These are phyloP conservation scores for Drosophila recens DNA, from an alignment of 2,888 invertebrate genomes.

Conservation along the genomic window DNA sequence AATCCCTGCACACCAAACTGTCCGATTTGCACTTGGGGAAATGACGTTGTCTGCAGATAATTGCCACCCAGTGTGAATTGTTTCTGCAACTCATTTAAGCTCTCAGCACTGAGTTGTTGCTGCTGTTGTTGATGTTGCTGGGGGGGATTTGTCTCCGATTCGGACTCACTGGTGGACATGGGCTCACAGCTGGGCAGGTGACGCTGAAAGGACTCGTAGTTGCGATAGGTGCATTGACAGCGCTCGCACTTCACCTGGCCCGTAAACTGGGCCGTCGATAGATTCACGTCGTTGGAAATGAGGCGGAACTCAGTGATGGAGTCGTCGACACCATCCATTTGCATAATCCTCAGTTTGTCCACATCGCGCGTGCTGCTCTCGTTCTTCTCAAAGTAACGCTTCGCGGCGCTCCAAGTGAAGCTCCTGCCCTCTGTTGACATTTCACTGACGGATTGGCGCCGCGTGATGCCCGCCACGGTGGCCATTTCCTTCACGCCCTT, in stretches of 20 bases:
- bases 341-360: conserved; percentile 86
- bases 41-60: conserved; percentile 75
- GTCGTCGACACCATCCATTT: conserved; percentile 90
- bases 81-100: conserved; percentile 78
- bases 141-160: conserved; percentile 87
- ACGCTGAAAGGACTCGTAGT: conserved; percentile 92
- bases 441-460: conserved; percentile 81
- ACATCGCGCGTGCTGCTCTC: conserved; percentile 59
- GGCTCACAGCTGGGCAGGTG: conserved; percentile 92
- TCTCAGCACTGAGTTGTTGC: conserved; percentile 62
- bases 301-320: conserved; percentile 86
- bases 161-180: conserved; percentile 92
- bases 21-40: conserved; percentile 75
- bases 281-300: conserved; percentile 84
- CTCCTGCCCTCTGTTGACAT: conserved; percentile 67
- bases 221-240: conserved; percentile 94
- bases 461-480: conserved; percentile 62
- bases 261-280: conserved; percentile 83
- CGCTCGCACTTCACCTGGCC: conserved; percentile 92
- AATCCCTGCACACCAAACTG: conserved; percentile 73
- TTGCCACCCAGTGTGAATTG: conserved; percentile 71
- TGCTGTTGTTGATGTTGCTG: conserved; percentile 11
- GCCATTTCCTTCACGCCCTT: conserved; percentile 64
- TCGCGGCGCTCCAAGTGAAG: conserved; percentile 84
- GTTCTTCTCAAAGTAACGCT: conserved; percentile 75